Evolutionary conservation across 2,888 invertebrate genomes (phyloP).

Genomic region (Eupithecia subfuscata): DNA sequence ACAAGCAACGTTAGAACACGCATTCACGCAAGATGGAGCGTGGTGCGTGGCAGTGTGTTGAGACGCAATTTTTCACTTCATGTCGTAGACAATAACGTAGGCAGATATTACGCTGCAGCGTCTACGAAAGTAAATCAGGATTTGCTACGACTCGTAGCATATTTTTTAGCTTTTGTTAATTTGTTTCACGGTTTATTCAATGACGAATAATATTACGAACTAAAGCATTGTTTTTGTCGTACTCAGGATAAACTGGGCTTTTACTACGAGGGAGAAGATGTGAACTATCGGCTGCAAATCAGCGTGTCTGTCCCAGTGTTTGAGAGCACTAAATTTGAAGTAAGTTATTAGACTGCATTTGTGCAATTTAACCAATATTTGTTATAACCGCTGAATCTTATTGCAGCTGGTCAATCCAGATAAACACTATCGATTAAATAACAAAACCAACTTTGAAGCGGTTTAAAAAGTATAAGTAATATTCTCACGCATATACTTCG

Average conservation of each 20-base stretch:
- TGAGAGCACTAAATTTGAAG: slow-evolving; percentile 68
- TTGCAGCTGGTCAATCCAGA: too few relatives aligned
- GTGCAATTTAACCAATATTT: background rate
- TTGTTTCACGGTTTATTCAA: background rate
- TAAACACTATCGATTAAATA: too few relatives aligned
- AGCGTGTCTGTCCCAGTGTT: slow-evolving; percentile 77
- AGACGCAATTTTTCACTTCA: too few relatives aligned
- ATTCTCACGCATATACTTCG: too few relatives aligned
- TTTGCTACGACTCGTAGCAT: background rate
- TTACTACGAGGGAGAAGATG: slow-evolving; percentile 72
- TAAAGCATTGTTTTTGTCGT: background rate
- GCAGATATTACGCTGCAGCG: background rate
- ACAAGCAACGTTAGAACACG: too few relatives aligned
- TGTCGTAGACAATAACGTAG: background rate
- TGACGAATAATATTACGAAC: background rate
- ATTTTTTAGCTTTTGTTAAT: background rate
- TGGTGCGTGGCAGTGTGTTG: too few relatives aligned
- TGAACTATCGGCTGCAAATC: slow-evolving; percentile 72
- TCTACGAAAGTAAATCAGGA: background rate
- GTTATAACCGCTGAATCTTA: background rate
- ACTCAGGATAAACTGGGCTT: slow-evolving; percentile 66
- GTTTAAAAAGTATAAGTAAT: too few relatives aligned
- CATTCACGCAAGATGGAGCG: too few relatives aligned
- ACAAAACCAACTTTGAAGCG: too few relatives aligned
- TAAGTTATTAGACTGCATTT: slow-evolving; percentile 42